phyloP scores from a whole-genome alignment of 53 echinoderm and acorn worm genomes.

The Crossaster papposus region DNA sequence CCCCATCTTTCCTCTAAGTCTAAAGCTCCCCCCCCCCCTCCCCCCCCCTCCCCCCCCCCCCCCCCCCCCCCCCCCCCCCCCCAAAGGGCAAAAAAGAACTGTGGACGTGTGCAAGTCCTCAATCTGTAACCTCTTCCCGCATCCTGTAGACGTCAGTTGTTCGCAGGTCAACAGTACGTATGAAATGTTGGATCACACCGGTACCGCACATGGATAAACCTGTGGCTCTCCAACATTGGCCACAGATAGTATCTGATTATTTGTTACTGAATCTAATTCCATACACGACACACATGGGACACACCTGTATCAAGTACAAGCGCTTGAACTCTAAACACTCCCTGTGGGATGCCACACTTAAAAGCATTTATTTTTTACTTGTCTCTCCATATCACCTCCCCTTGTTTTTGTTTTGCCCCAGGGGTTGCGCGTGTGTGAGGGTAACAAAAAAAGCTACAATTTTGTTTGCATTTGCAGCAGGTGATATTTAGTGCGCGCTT shows the following conservation, averaged over 20 bases:
- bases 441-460: conserved; percentile 30
- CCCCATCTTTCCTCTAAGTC: too few relatives aligned
- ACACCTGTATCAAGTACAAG: conserved; percentile 44
- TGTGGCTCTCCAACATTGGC: background rate
- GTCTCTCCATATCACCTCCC: background rate
- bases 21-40: too few relatives aligned
- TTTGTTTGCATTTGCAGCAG: conserved; percentile 48
- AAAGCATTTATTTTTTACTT: conserved; percentile 35
- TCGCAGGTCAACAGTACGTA: too few relatives aligned
- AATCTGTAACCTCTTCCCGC: too few relatives aligned
- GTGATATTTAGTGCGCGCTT: conserved; percentile 13
- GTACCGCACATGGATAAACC: background rate
- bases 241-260: background rate
- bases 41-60: too few relatives aligned
- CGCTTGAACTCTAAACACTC: conserved; percentile 55
- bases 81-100: too few relatives aligned
- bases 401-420: conserved; percentile 31
- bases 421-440: conserved; percentile 5
- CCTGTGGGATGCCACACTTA: conserved; percentile 47
- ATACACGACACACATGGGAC: conserved; percentile 39
- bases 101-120: too few relatives aligned
- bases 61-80: too few relatives aligned
- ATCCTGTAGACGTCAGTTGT: too few relatives aligned
- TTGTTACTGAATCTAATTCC: background rate
- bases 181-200: too few relatives aligned